These are phyloP conservation scores for Spongilla lacustris DNA, from an alignment of 37 sponge, comb jelly and placozoan species.

Conservation along the genomic window DNA sequence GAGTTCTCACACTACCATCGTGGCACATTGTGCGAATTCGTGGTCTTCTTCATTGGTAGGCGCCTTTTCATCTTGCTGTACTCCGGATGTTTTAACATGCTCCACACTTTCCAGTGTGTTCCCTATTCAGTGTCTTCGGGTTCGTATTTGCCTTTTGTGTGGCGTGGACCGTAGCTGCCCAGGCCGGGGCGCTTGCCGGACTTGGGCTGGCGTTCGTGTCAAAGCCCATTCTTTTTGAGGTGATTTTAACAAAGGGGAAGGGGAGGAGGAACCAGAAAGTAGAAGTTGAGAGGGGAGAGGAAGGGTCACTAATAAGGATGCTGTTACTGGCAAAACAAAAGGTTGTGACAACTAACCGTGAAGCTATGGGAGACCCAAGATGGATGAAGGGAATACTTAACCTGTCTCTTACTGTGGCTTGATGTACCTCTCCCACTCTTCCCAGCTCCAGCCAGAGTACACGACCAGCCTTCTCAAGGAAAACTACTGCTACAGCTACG, in stretches of 20 bases:
- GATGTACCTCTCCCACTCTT: neutral
- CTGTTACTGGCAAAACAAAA: too few relatives aligned
- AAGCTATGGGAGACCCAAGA: too few relatives aligned
- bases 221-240: constrained; percentile 63
- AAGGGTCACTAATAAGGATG: too few relatives aligned
- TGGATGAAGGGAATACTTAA: too few relatives aligned
- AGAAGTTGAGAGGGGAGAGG: neutral
- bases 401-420: too few relatives aligned
- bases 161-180: constrained; percentile 68
- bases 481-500: constrained; percentile 3
- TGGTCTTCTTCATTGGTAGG: constrained; percentile 51
- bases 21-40: constrained; percentile 44
- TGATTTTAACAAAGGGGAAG: neutral
- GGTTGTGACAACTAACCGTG: too few relatives aligned
- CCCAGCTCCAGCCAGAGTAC: neutral
- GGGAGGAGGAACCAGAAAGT: neutral
- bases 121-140: constrained; percentile 69
- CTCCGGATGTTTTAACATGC: neutral
- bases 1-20: neutral
- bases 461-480: neutral
- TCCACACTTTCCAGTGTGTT: constrained; percentile 48
- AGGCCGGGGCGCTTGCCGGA: constrained; percentile 78
- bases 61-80: neutral
- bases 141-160: constrained; percentile 74
- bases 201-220: constrained; percentile 72